These are phyloP conservation scores for Lethocerus indicus DNA, from an alignment of 1,140 invertebrate species.

Conservation along the genomic window DNA sequence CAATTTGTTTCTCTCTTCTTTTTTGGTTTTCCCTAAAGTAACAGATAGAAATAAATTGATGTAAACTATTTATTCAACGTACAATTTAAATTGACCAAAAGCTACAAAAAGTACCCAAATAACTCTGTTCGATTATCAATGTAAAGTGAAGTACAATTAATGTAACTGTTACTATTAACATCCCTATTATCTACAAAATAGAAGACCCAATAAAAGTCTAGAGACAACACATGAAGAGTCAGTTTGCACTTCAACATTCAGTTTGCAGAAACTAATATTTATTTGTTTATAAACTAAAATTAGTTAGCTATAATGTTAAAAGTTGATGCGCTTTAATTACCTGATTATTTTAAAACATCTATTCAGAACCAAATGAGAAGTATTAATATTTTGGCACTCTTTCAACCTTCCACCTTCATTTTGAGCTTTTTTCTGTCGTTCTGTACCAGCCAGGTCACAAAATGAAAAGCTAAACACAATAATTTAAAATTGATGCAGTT, in stretches of 20 bases:
- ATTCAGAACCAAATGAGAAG: slow-evolving; percentile 69
- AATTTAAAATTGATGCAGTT: too few relatives aligned
- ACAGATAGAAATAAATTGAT: not conserved
- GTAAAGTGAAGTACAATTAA: not conserved
- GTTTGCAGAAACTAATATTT: slow-evolving; percentile 2
- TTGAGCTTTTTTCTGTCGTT: slow-evolving; percentile 68
- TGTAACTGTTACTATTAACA: slow-evolving; percentile 20
- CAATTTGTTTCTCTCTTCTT: slow-evolving; percentile 24
- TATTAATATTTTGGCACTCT: slow-evolving; percentile 84
- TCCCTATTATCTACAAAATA: slow-evolving; percentile 21
- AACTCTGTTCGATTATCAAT: not conserved
- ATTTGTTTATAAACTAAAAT: too few relatives aligned
- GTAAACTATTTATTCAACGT: not conserved
- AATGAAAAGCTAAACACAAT: slow-evolving; percentile 41
- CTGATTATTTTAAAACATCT: slow-evolving; percentile 44
- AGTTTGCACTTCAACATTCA: not conserved
- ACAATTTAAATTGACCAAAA: not conserved
- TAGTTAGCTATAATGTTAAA: too few relatives aligned
- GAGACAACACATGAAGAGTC: slow-evolving; percentile 14
- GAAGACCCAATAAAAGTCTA: not conserved
- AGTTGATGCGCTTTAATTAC: too few relatives aligned
- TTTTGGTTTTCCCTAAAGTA: slow-evolving; percentile 24
- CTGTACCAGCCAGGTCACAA: slow-evolving; percentile 83
- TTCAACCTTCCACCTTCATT: slow-evolving; percentile 66
- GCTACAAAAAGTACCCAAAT: not conserved